Evolutionary conservation across 1,140 invertebrate genomes (phyloP).

Genomic region (Maconellicoccus hirsutus): DNA sequence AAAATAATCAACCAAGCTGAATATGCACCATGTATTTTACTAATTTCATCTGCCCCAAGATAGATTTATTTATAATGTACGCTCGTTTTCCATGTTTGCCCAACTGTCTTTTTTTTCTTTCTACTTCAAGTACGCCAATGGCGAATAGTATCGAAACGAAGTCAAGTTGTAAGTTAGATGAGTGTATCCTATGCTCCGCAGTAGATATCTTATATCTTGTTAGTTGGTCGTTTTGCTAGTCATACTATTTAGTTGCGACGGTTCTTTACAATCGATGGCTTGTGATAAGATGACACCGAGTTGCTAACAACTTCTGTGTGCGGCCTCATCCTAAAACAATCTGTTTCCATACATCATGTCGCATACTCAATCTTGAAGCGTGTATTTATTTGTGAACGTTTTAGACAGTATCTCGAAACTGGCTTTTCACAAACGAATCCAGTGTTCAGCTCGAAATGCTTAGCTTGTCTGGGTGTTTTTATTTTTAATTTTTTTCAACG

Average conservation of each 20-base stretch:
- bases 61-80: slow-evolving; percentile 16
- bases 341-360: slow-evolving; percentile 18
- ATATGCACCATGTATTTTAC: no score
- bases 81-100: neutral
- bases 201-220: slow-evolving; percentile 13
- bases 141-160: no score
- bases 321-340: slow-evolving; percentile 8
- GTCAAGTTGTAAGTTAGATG: neutral
- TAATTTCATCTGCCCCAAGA: no score
- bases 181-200: neutral
- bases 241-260: neutral
- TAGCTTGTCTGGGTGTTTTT: neutral
- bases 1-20: no score
- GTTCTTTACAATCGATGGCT: slow-evolving; percentile 9
- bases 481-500: no score
- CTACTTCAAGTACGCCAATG: neutral
- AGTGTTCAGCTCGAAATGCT: no score
- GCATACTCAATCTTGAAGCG: neutral
- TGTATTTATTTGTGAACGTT: neutral
- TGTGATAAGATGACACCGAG: slow-evolving; percentile 15
- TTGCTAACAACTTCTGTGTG: slow-evolving; percentile 21
- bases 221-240: neutral
- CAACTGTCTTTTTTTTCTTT: neutral
- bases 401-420: neutral
- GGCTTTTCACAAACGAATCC: neutral